Evolutionary conservation across 2,888 invertebrate genomes (phyloP).

Genomic region (Ommatoiulus sabulosus): DNA sequence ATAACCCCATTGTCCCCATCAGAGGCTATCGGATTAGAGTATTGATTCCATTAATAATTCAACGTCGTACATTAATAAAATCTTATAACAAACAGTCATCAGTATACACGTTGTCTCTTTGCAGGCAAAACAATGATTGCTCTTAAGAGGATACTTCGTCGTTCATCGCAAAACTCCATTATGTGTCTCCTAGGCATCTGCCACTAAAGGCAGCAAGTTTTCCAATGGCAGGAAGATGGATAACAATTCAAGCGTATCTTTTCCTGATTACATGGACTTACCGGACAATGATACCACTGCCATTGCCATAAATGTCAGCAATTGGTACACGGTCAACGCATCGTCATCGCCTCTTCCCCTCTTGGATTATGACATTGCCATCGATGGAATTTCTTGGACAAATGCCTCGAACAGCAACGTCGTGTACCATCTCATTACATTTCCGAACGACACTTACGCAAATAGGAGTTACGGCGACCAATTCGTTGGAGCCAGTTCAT

Average conservation of each 20-base stretch:
- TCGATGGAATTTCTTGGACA: constrained; percentile 32
- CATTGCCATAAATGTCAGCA: background rate
- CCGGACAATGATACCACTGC: background rate
- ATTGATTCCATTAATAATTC: background rate
- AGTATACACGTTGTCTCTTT: background rate
- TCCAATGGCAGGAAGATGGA: constrained; percentile 56
- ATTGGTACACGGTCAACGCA: constrained; percentile 20
- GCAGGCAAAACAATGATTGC: background rate
- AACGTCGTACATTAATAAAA: background rate
- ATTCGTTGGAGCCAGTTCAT: background rate
- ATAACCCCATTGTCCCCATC: background rate
- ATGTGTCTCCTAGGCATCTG: background rate
- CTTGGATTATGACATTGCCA: background rate
- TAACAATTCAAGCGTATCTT: constrained; percentile 52
- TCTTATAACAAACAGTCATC: too few relatives aligned
- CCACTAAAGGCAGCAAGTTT: constrained; percentile 21
- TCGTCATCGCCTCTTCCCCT: background rate
- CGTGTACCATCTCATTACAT: background rate
- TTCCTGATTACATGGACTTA: constrained; percentile 34
- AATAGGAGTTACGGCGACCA: background rate
- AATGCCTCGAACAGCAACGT: constrained; percentile 30
- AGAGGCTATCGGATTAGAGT: background rate
- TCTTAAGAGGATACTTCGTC: background rate
- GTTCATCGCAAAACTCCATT: background rate
- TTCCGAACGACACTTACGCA: background rate